phyloP scores from a whole-genome alignment of 2,888 invertebrate species.

The Nomada hirtipes region DNA sequence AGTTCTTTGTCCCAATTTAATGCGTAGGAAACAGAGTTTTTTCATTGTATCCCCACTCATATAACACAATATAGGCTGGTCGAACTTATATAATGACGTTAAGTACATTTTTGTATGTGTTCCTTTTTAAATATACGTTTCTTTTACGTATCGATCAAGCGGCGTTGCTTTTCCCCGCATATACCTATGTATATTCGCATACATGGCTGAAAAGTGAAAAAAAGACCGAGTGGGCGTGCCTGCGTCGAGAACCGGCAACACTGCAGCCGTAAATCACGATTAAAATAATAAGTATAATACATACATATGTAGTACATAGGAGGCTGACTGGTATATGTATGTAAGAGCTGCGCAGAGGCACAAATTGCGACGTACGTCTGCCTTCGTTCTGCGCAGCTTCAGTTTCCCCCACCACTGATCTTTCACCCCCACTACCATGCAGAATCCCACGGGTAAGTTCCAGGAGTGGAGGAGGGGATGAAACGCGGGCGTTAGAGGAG shows the following conservation, averaged over 20 bases:
- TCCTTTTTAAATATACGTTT: slow-evolving; percentile 56
- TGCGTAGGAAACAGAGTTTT: neutral
- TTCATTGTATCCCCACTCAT: neutral
- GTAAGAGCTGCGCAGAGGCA: slow-evolving; percentile 78
- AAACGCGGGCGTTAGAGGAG: slow-evolving; percentile 60
- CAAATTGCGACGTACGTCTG: slow-evolving; percentile 57
- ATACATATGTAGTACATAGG: slow-evolving; percentile 80
- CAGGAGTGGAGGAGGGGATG: slow-evolving; percentile 66
- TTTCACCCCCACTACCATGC: slow-evolving; percentile 61
- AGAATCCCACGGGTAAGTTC: slow-evolving; percentile 75
- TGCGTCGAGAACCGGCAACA: slow-evolving; percentile 78
- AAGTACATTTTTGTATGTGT: slow-evolving; percentile 10
- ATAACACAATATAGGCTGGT: neutral
- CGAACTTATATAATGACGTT: slow-evolving; percentile 15
- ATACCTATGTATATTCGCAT: slow-evolving; percentile 62
- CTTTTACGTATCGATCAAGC: slow-evolving; percentile 74
- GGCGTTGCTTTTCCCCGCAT: slow-evolving; percentile 67
- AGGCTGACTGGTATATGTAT: slow-evolving; percentile 68
- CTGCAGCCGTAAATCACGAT: slow-evolving; percentile 82
- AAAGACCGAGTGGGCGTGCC: slow-evolving; percentile 79
- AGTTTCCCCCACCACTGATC: slow-evolving; percentile 66
- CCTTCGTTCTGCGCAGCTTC: slow-evolving; percentile 82
- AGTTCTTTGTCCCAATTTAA: neutral
- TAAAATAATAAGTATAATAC: slow-evolving; percentile 83
- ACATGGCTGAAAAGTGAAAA: slow-evolving; percentile 67